Evolutionary conservation across 2,113 vertebrate genomes (phyloP).

Genomic region (Bagarius yarrelli): DNA sequence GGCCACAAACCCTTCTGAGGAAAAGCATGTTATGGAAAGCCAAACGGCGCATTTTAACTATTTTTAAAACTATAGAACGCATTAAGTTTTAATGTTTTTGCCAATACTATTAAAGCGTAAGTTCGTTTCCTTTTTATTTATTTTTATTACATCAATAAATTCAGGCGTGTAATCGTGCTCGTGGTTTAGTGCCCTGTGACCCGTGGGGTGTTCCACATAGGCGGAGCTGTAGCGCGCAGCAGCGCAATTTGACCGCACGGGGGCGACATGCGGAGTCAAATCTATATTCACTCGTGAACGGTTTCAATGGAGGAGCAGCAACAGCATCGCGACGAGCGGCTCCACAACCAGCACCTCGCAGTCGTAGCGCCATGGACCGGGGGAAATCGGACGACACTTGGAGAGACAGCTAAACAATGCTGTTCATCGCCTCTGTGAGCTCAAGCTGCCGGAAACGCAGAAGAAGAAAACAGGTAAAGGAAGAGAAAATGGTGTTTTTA

Average conservation of each 20-base stretch:
- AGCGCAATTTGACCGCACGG: not conserved
- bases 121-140: not conserved
- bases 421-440: conserved; percentile 49
- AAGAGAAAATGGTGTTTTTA: not conserved
- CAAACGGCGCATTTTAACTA: not conserved
- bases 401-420: conserved; percentile 50
- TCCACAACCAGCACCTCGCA: not conserved
- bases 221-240: conserved; percentile 8
- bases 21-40: not conserved
- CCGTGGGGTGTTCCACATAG: not conserved
- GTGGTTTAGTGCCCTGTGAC: not conserved
- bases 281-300: not conserved
- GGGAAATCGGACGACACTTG: conserved; percentile 33
- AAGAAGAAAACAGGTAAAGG: conserved; percentile 58
- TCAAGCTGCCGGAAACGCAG: conserved; percentile 60
- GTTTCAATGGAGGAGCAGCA: conserved; percentile 58
- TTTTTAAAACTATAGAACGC: not conserved
- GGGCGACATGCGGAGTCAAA: conserved; percentile 2
- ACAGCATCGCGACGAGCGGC: conserved; percentile 30
- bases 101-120: no score
- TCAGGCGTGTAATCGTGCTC: not conserved
- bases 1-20: not conserved
- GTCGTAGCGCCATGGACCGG: conserved; percentile 48
- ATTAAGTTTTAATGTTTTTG: no score
- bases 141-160: not conserved